A percentile compares a stretch with the other conserved stretches of the same genome.
phyloP scores from a whole-genome alignment of 2,888 invertebrate genomes.

The Philonicus albiceps region DNA sequence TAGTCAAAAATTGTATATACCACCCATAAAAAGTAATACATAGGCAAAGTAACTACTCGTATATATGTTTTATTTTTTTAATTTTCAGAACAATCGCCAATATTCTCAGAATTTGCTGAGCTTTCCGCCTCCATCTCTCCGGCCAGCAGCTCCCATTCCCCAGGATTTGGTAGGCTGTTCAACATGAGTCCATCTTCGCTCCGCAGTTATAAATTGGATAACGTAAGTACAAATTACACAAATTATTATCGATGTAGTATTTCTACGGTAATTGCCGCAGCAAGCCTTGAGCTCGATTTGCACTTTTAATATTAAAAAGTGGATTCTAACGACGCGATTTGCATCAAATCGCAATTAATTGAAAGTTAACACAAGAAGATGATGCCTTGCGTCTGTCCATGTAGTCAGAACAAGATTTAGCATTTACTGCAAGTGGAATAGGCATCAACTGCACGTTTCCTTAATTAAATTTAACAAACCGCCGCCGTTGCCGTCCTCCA shows the following conservation, averaged over 20 bases:
- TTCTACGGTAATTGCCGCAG: background rate
- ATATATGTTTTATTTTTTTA: too few species aligned
- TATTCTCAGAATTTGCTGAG: slow-evolving; percentile 57
- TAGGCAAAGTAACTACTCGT: too few species aligned
- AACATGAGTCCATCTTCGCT: slow-evolving; percentile 57
- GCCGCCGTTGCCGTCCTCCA: background rate
- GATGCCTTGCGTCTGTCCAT: background rate
- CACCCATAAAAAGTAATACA: background rate
- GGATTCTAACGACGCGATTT: background rate
- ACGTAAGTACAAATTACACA: slow-evolving; percentile 56
- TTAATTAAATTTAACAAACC: background rate
- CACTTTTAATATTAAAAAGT: background rate
- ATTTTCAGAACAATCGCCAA: slow-evolving; percentile 57
- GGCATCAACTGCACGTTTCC: background rate
- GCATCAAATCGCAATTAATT: background rate
- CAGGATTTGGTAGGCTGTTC: slow-evolving; percentile 58
- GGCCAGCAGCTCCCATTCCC: slow-evolving; percentile 57
- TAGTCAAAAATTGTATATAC: background rate
- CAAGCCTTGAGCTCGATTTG: background rate
- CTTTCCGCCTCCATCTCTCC: slow-evolving; percentile 56
- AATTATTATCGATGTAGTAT: background rate
- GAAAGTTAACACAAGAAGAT: background rate
- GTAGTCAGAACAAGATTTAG: background rate
- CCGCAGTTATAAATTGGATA: slow-evolving; percentile 53
- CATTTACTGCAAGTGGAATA: background rate